Conservation (phyloP, 2,888 invertebrate genomes). For the Holacanthella duospinosa region DNA sequence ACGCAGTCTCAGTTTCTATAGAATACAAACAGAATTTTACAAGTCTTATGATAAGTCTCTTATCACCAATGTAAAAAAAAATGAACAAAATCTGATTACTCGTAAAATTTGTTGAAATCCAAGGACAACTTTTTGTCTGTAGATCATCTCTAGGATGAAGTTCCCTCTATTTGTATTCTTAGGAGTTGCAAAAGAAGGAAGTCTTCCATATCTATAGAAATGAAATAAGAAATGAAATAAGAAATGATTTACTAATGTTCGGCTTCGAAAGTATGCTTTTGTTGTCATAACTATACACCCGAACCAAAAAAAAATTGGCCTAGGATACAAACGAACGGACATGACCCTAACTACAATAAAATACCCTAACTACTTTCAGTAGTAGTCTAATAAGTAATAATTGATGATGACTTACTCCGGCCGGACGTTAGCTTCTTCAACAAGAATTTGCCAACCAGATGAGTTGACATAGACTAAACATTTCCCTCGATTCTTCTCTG, state of each 20-base stretch:
- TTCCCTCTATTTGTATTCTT: neutral
- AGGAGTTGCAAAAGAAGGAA: neutral
- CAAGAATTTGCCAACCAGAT: neutral
- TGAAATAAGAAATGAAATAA: neutral
- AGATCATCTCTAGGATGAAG: neutral
- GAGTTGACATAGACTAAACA: neutral
- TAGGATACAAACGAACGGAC: no score
- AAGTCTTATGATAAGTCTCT: no score
- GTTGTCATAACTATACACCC: no score
- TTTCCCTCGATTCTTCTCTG: neutral
- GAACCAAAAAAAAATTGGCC: no score
- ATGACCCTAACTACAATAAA: no score
- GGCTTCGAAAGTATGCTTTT: no score
- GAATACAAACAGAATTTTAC: neutral
- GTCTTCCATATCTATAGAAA: neutral
- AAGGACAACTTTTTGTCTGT: neutral
- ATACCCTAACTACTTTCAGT: no score
- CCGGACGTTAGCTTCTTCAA: neutral
- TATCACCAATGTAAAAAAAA: no score
- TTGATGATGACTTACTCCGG: neutral
- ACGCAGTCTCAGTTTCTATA: neutral
- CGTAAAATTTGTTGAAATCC: conserved; percentile 7
- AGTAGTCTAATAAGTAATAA: no score
- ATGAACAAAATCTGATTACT: neutral
- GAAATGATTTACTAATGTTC: no score